phyloP scores from a whole-genome alignment of 2,888 invertebrate species.

The Blera fallax region DNA sequence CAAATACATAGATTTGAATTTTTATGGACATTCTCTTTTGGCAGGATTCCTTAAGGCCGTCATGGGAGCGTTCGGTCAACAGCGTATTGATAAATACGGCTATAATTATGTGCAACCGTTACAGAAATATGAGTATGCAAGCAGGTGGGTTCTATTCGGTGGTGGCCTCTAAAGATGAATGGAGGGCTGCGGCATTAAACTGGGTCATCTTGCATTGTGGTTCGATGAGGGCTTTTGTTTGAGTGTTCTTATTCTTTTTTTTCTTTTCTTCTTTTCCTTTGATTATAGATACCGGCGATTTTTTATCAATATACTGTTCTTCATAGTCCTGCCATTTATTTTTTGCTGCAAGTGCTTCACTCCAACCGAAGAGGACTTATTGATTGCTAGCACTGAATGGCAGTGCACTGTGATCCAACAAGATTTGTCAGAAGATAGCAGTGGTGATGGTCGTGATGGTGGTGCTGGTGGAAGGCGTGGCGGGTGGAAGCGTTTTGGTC shows the following conservation, averaged over 20 bases:
- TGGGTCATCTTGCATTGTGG: slow-evolving; percentile 45
- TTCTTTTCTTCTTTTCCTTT: neutral
- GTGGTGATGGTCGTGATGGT: slow-evolving; percentile 22
- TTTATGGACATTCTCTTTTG: slow-evolving; percentile 40
- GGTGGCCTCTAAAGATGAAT: slow-evolving; percentile 4
- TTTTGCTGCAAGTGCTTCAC: slow-evolving; percentile 77
- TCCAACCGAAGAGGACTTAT: slow-evolving; percentile 75
- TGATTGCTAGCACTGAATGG: slow-evolving; percentile 75
- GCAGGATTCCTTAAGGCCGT: slow-evolving; percentile 76
- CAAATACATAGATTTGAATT: slow-evolving; percentile 37
- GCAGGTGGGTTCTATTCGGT: slow-evolving; percentile 69
- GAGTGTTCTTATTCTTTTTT: slow-evolving; percentile 1
- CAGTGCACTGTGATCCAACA: slow-evolving; percentile 72
- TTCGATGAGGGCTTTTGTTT: slow-evolving; percentile 21
- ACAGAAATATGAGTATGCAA: slow-evolving; percentile 72
- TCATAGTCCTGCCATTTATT: slow-evolving; percentile 75
- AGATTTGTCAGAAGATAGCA: slow-evolving; percentile 38
- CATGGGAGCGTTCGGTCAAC: slow-evolving; percentile 73
- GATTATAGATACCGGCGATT: slow-evolving; percentile 73
- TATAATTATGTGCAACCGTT: slow-evolving; percentile 76
- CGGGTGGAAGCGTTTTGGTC: slow-evolving; percentile 8
- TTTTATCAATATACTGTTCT: slow-evolving; percentile 76
- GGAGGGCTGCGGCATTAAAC: slow-evolving; percentile 17
- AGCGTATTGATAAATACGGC: slow-evolving; percentile 73
- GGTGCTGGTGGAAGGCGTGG: neutral